Evolutionary conservation across 2,797 vertebrate genomes (phyloP), one percentile per base, ranked within the genome.

Genomic region (Yasuhikotakia modesta): DNA sequence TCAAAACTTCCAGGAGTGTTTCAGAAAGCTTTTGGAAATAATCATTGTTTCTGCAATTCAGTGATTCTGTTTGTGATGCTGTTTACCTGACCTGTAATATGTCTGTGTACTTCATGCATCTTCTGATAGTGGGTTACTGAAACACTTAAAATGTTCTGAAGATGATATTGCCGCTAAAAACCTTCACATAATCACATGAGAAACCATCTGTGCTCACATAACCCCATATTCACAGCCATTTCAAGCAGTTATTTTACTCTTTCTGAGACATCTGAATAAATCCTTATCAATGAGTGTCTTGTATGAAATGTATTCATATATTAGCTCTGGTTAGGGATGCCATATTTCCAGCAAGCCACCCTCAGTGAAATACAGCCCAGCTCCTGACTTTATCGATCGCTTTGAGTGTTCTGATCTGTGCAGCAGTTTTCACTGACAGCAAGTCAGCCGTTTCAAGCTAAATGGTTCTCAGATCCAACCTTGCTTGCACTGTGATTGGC

Each of bases 121-220:
- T 65, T 71, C 70, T 43, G 66, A 69, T 30, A 14, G n/a, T 24
- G 70, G 55, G 64, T 70, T 53, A 13, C 16, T 30, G 60, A 61
- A 60, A 63, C 27, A 35, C n/a, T 8, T 10, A 21, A 58, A 53
- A 70, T 72, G 10, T 60, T 60, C 24, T 1, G 24, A 70, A 80
- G 66, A 53, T 61, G 35, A 27, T n/a, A n/a, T 24, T 39, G 19
- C 13, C n/a, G 21, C 39, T 70, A 30, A 53, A n/a, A 76, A 78
- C 76, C 79, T 72, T 73, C 85, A 77, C 81, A 63, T 17, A 22
- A 83, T 83, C 84, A 81, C 82, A 79, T 27, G 58, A 43, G 46
- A 52, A 69, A 79, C 69, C 71, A 63, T 85, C 35, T 70, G 64
- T 22, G 50, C 79, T 70, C 19, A 65, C 13, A 2, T 24, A 21